Percentiles rank a stretch among this genome's conserved stretches.
phyloP scores from a whole-genome alignment of 2,888 invertebrate species.

The Apomyelois bistriatella region DNA sequence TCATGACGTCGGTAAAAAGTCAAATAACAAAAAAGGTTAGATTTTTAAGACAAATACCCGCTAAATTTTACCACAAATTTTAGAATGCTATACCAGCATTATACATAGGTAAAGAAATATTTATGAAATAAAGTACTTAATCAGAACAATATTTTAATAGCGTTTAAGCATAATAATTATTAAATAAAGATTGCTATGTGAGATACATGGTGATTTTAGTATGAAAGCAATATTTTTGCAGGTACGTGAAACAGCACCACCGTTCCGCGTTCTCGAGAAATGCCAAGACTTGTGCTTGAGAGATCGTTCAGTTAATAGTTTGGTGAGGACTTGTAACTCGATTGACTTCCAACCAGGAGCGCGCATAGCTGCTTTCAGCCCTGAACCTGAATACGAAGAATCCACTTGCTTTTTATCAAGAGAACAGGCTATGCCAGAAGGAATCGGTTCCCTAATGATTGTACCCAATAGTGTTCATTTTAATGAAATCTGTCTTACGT shows the following conservation, averaged over 20 bases:
- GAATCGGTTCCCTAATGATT: constrained; percentile 92
- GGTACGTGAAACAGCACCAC: constrained; percentile 90
- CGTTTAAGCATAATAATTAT: too few relatives aligned
- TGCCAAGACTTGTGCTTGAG: constrained; percentile 92
- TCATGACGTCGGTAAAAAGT: background rate
- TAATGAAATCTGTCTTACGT: constrained; percentile 92
- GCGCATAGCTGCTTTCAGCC: constrained; percentile 89
- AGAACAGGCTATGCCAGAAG: constrained; percentile 93
- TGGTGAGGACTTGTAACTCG: constrained; percentile 91
- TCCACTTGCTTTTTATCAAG: constrained; percentile 92
- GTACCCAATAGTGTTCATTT: constrained; percentile 95
- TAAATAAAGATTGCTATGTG: too few relatives aligned
- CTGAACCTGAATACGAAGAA: constrained; percentile 91
- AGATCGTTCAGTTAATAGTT: constrained; percentile 89
- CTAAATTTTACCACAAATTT: too few relatives aligned
- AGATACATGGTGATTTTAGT: too few relatives aligned
- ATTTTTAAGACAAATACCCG: background rate
- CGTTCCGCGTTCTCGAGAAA: constrained; percentile 92
- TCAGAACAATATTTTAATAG: constrained; percentile 3
- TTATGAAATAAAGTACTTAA: too few relatives aligned
- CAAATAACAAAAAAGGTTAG: background rate
- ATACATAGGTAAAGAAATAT: too few relatives aligned
- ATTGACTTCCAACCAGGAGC: constrained; percentile 95
- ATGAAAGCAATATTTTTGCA: constrained; percentile 38
- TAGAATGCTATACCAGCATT: too few relatives aligned